Base-by-base conservation (phyloP, 2,797 vertebrate species). In the Danio jaintianensis region DNA sequence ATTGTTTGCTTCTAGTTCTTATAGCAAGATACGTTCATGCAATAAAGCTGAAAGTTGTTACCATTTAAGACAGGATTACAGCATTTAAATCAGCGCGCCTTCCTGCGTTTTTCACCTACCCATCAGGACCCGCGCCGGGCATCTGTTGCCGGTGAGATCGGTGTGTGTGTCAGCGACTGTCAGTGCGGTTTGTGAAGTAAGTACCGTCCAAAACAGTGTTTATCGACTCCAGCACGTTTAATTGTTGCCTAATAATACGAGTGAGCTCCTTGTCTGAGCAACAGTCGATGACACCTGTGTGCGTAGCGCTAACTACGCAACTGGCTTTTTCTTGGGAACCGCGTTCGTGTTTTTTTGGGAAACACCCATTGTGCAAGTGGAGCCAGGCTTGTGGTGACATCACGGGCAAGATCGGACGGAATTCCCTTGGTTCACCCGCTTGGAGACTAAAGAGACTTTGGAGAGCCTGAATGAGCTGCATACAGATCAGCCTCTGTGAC, bases 291-390 rank as follows among this genome's bases (percentile, higher is more conserved):
- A 56, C 63, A 38, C 16, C 15, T 56, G 20, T 29, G 62, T 13
- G 15, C 48, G 40, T 16, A 66, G n/a, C 38, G 29, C 29, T 29
- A 29, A 29, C 29, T 29, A 29, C 29, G 29, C 29, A 29, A 29
- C 29, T 29, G 29, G 29, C 15, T 13, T 52, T 61, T 50, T 11
- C 66, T 22, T 61, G 13, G 6, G 45, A 15, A 11, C 6, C 9
- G 1, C 7, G 3, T 52, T 20, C 22, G 6, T 13, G 15, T 47
- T 16, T 13, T 59, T 70, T 29, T 61, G 66, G 66, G 55, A 70
- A 70, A 70, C 66, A 70, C 76, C 76, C 66, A 42, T 18, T 79
- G 18, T 38, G 16, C 55, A 22, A 15, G 55, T 42, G 36, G 55
- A 59, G 76, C 29, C 55, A 78, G 43, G 45, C 12, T 13, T 29